A percentile compares a stretch with the other conserved stretches of the same genome.
Conservation (phyloP, 2,113 vertebrate genomes). For the Turnix velox region DNA sequence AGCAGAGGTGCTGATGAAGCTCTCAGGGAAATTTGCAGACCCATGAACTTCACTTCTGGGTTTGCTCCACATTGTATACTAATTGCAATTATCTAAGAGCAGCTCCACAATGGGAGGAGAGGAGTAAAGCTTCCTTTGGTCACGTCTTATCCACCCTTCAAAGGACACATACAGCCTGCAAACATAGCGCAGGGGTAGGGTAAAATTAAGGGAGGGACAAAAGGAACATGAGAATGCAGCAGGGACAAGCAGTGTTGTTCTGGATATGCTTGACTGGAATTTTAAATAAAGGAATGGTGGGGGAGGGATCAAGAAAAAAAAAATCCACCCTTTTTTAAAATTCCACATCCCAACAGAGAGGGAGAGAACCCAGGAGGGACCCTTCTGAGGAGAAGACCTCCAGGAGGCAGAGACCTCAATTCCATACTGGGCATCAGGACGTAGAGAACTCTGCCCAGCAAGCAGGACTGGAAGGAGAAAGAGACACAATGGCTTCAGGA, state of each 20-base stretch:
- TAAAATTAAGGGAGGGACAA: background rate
- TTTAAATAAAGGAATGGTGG: background rate
- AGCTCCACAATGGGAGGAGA: background rate
- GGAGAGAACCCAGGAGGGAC: background rate
- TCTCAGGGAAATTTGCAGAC: background rate
- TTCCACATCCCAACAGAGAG: background rate
- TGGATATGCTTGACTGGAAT: background rate
- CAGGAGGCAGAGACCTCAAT: background rate
- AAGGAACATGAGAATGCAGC: slow-evolving; percentile 11
- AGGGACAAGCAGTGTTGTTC: background rate
- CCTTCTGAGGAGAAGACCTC: background rate
- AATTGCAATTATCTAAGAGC: slow-evolving; percentile 5
- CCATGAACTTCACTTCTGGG: background rate
- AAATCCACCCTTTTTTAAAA: background rate
- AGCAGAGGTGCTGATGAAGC: background rate
- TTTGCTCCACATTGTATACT: background rate
- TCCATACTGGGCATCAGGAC: background rate
- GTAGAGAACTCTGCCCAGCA: background rate
- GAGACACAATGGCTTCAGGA: background rate
- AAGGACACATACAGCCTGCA: slow-evolving; percentile 35
- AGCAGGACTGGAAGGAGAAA: background rate
- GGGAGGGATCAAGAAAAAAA: background rate
- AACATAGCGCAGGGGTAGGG: background rate
- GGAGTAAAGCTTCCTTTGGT: slow-evolving; percentile 39
- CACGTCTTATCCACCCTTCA: slow-evolving; percentile 34